Percentiles rank a stretch among this genome's conserved stretches.
phyloP scores from a whole-genome alignment of 2,797 vertebrate species.

The Salmo trutta region DNA sequence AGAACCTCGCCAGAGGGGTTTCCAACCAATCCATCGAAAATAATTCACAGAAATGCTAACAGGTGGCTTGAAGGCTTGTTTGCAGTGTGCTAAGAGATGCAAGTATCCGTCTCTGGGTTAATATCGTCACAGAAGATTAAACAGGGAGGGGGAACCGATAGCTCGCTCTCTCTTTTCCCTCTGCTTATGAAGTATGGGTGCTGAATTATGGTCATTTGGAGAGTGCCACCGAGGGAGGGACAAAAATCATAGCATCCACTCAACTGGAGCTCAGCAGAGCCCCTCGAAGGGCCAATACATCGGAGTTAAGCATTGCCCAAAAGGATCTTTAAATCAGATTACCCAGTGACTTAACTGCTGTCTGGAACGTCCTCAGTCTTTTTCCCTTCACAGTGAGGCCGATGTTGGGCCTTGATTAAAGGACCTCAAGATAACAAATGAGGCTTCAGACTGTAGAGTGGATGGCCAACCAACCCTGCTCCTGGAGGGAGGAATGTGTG shows the following conservation, averaged over 20 bases:
- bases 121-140: conserved; percentile 27
- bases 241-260: conserved; percentile 26
- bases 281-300: conserved; percentile 29
- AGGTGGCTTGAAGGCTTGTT: conserved; percentile 19
- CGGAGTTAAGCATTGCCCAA: conserved; percentile 28
- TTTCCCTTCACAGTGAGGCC: conserved; percentile 20
- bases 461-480: no score
- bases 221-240: conserved; percentile 10
- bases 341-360: conserved; percentile 39
- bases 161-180: neutral
- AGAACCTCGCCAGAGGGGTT: neutral
- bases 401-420: conserved; percentile 38
- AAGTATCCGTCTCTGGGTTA: conserved; percentile 35
- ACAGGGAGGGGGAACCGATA: conserved; percentile 9
- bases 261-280: neutral
- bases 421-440: neutral
- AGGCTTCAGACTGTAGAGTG: neutral
- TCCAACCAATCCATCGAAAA: neutral
- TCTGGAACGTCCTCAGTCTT: conserved; percentile 27
- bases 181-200: conserved; percentile 37
- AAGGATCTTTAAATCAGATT: conserved; percentile 34
- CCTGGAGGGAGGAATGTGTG: no score
- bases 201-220: conserved; percentile 37
- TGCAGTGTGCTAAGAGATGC: conserved; percentile 13
- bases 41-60: conserved; percentile 5